Evolutionary conservation across 2,888 invertebrate species (phyloP).

Genomic region (Drosophila helvetica): DNA sequence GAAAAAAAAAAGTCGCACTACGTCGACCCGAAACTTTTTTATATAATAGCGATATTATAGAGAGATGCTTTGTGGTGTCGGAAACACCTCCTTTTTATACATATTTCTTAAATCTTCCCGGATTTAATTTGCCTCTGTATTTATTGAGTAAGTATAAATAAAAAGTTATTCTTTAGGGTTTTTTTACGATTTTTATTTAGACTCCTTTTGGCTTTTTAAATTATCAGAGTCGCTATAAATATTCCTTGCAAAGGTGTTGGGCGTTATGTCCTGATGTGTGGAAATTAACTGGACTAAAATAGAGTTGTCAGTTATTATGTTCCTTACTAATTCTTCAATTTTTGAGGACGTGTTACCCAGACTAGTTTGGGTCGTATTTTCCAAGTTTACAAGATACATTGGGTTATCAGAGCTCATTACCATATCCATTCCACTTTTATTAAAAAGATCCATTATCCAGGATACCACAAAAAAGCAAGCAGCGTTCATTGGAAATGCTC

Average conservation of each 20-base stretch:
- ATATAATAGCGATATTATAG: too few species aligned
- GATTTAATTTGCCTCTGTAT: too few species aligned
- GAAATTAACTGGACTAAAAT: constrained; percentile 15
- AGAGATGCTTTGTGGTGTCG: too few species aligned
- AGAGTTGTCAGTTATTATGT: constrained; percentile 52
- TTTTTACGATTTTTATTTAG: not conserved
- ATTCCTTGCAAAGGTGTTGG: constrained; percentile 13
- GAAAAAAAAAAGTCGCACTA: too few species aligned
- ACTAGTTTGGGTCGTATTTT: constrained; percentile 43
- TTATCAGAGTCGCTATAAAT: not conserved
- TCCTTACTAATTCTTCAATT: constrained; percentile 55
- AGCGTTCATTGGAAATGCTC: constrained; percentile 97
- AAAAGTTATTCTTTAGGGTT: too few species aligned
- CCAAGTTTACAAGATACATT: constrained; percentile 54
- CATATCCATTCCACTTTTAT: constrained; percentile 51
- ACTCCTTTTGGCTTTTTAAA: not conserved
- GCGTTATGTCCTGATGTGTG: constrained; percentile 24
- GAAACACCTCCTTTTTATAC: too few species aligned
- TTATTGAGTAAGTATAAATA: too few species aligned
- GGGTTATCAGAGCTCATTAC: constrained; percentile 39
- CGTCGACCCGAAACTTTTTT: too few species aligned
- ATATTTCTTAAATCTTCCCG: too few species aligned
- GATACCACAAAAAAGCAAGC: constrained; percentile 95
- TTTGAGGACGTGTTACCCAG: constrained; percentile 31
- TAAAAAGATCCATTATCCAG: constrained; percentile 86